phyloP scores from a whole-genome alignment of 2,888 invertebrate genomes.

The Heliconius ismenius region DNA sequence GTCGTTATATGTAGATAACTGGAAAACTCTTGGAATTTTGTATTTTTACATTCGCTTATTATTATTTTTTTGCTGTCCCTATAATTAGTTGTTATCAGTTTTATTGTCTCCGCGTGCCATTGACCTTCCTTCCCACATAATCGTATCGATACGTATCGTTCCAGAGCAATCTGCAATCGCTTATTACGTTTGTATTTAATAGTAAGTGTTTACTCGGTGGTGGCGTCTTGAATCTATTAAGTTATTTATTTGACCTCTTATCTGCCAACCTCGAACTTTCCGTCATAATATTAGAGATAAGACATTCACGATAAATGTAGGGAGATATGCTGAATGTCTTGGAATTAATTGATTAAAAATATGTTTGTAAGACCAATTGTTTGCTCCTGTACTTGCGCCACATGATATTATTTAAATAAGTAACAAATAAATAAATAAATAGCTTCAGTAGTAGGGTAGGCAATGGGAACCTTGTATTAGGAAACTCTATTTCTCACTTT shows the following conservation, averaged over 20 bases:
- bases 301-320: neutral
- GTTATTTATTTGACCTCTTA: conserved; percentile 38
- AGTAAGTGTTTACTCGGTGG: conserved; percentile 6
- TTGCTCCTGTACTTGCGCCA: neutral
- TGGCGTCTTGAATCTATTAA: conserved; percentile 25
- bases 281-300: neutral
- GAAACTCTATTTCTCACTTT: neutral
- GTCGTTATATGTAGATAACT: conserved; percentile 22
- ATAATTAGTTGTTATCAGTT: conserved; percentile 39
- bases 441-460: too few relatives aligned
- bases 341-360: neutral
- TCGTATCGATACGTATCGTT: conserved; percentile 6
- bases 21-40: conserved; percentile 27
- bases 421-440: too few relatives aligned
- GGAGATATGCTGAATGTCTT: neutral
- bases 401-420: neutral
- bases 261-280: conserved; percentile 33
- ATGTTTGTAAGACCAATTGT: neutral
- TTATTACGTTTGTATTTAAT: conserved; percentile 21
- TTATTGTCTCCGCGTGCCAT: conserved; percentile 40
- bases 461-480: neutral
- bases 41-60: conserved; percentile 36
- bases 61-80: conserved; percentile 17
- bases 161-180: conserved; percentile 26
- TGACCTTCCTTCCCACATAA: conserved; percentile 43